Percentiles rank a stretch among this genome's conserved stretches.
phyloP scores from a whole-genome alignment of 2,113 vertebrate species.

The Sakesphorus luctuosus region DNA sequence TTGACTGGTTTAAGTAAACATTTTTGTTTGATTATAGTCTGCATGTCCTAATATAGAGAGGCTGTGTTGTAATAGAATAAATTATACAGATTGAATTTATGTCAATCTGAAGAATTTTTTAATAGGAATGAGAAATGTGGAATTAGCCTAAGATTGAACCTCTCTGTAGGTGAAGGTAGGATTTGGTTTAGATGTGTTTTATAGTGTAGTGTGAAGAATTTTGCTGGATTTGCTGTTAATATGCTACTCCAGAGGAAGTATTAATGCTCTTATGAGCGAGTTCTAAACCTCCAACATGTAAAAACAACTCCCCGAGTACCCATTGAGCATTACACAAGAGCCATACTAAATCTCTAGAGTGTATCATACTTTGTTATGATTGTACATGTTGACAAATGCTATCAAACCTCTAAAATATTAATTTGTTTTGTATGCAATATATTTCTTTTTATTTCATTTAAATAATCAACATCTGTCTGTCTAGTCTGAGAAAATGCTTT shows the following conservation, averaged over 20 bases:
- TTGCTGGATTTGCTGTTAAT: not conserved
- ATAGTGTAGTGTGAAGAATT: not conserved
- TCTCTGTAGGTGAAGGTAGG: not conserved
- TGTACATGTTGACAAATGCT: not conserved
- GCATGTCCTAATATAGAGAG: not conserved
- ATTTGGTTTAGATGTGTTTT: not conserved
- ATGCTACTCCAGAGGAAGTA: constrained; percentile 1
- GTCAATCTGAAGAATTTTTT: not conserved
- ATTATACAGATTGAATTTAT: not conserved
- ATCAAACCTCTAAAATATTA: not conserved
- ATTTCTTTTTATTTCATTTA: not conserved
- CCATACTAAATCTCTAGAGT: not conserved
- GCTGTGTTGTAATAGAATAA: not conserved
- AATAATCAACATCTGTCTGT: not conserved
- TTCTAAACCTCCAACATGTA: not conserved
- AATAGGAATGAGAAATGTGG: not conserved
- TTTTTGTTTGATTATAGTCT: not conserved
- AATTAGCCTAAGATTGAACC: not conserved
- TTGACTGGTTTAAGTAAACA: constrained; percentile 34
- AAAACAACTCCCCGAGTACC: constrained; percentile 3
- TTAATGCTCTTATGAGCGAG: not conserved
- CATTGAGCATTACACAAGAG: not conserved
- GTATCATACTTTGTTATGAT: not conserved
- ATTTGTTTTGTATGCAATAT: not conserved
- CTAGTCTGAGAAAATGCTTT: not conserved